Base-by-base conservation (phyloP, 2,797 vertebrate genomes). In the Odontamblyopus lacepedii region DNA sequence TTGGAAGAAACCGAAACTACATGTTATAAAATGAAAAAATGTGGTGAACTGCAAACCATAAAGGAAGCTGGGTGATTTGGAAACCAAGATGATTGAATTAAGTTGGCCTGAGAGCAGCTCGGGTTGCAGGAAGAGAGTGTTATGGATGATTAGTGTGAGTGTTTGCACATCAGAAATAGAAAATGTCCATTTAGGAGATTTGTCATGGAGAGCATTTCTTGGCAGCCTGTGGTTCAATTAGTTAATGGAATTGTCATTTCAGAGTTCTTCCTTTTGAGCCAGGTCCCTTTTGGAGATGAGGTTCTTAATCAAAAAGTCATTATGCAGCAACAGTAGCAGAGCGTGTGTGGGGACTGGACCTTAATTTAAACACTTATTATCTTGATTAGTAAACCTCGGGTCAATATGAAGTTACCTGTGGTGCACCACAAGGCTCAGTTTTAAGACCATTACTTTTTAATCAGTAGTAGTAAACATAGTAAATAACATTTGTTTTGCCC, bases 1-100 rank as follows among this genome's bases (percentile, higher is more conserved):
- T 13, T 60, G 12, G 4, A 48, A 60, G 27, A 60, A 30, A 60
- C 57, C 15, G 13, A 30, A 29, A 12, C 1, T n/a, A 32, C 23
- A 18, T 15, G n/a, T n/a, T 38, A 5, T 6, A 59, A 59, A 16
- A 69, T 27, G 23, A 5, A 57, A 57, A 27, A 29, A 51, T 38
- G 56, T 59, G n/a, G 60, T 9, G 18, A 13, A 26, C 66, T 50
- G 67, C n/a, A 72, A 63, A 55, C 74, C 2, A 48, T 62, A 71
- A 72, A 13, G 62, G 67, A 26, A 67, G 16, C 70, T 64, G 5
- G 72, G 75, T 76, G 75, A 83, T 88, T 86, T 80, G 30, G 63
- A 77, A 80, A 80, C 41, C 0, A 56, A 81, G 66, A 29, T 88
- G 63, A 89, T 87, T 89, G n/a, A 80, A 91, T 65, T 65, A 85